Percentiles rank a stretch among this genome's conserved stretches.
phyloP scores from a whole-genome alignment of 2,113 vertebrate species.

The Lipotes vexillifer region DNA sequence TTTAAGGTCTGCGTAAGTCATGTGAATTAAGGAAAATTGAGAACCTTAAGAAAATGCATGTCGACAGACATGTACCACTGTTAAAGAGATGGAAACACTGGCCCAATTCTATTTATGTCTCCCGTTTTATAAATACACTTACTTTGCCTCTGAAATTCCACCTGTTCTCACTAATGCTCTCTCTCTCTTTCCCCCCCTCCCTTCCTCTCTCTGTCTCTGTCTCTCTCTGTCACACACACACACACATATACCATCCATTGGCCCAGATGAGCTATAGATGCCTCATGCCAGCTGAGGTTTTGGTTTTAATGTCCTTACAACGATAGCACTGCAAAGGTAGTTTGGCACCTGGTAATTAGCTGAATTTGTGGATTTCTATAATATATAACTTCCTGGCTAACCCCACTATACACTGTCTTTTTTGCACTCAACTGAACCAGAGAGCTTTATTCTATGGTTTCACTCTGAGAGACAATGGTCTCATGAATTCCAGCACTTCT shows the following conservation, averaged over 20 bases:
- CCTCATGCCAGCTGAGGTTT: neutral
- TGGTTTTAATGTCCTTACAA: neutral
- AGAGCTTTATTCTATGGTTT: neutral
- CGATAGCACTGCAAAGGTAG: neutral
- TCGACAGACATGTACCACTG: neutral
- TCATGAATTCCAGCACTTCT: neutral
- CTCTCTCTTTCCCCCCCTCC: too few relatives aligned
- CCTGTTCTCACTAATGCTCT: neutral
- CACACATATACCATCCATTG: fast-evolving
- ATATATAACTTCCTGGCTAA: neutral
- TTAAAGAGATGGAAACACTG: conserved; percentile 26
- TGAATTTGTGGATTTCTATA: neutral
- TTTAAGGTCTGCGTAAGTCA: conserved; percentile 49
- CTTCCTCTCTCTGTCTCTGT: neutral
- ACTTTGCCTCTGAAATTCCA: conserved; percentile 10
- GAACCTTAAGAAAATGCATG: conserved; percentile 19
- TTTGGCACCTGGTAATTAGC: neutral
- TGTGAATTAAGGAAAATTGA: conserved; percentile 40
- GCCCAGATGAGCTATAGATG: neutral
- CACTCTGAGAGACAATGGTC: neutral
- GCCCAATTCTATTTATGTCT: neutral
- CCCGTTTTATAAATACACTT: neutral
- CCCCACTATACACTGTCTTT: neutral
- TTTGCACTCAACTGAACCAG: neutral
- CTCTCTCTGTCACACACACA: neutral